phyloP scores from a whole-genome alignment of 37 sponge, comb jelly and placozoan genomes.

The Halisarca cf. caerulea region DNA sequence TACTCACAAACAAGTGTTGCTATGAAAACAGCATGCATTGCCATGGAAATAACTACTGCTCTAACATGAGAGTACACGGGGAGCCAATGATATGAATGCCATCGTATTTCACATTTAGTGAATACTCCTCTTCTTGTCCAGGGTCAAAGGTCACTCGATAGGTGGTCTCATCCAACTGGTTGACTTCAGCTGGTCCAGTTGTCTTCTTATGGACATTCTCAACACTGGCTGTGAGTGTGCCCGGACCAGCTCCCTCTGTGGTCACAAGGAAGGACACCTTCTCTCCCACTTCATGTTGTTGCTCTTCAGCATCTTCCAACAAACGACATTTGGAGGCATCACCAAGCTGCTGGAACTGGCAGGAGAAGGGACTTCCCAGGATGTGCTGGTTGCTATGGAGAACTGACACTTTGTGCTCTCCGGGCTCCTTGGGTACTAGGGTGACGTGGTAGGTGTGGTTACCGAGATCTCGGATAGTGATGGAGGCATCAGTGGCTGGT shows the following conservation, averaged over 20 bases:
- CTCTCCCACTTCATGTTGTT: slow-evolving; percentile 28
- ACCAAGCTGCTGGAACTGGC: slow-evolving; percentile 52
- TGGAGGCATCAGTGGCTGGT: slow-evolving; percentile 42
- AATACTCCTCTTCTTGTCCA: slow-evolving; percentile 54
- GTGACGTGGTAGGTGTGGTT: slow-evolving; percentile 63
- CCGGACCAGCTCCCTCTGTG: slow-evolving; percentile 73
- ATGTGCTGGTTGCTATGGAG: slow-evolving; percentile 75
- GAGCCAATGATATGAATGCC: slow-evolving; percentile 74
- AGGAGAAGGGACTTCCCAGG: slow-evolving; percentile 78
- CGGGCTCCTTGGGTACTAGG: slow-evolving; percentile 57
- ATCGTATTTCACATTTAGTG: slow-evolving; percentile 68
- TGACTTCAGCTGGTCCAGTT: slow-evolving; percentile 21
- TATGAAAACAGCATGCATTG: too few species aligned
- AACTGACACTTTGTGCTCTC: slow-evolving; percentile 55
- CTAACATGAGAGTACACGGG: slow-evolving; percentile 83
- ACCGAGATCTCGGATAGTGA: slow-evolving; percentile 18
- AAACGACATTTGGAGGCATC: slow-evolving; percentile 75
- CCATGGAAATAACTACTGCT: not conserved
- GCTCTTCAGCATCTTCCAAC: slow-evolving; percentile 44
- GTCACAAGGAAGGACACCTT: slow-evolving; percentile 49
- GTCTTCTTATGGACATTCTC: slow-evolving; percentile 52
- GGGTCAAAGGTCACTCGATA: slow-evolving; percentile 64
- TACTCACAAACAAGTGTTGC: too few species aligned
- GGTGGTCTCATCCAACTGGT: slow-evolving; percentile 35
- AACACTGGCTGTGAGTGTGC: slow-evolving; percentile 54